phyloP scores from a whole-genome alignment of 2,888 invertebrate species.

The Nemotelus nigrinus region DNA sequence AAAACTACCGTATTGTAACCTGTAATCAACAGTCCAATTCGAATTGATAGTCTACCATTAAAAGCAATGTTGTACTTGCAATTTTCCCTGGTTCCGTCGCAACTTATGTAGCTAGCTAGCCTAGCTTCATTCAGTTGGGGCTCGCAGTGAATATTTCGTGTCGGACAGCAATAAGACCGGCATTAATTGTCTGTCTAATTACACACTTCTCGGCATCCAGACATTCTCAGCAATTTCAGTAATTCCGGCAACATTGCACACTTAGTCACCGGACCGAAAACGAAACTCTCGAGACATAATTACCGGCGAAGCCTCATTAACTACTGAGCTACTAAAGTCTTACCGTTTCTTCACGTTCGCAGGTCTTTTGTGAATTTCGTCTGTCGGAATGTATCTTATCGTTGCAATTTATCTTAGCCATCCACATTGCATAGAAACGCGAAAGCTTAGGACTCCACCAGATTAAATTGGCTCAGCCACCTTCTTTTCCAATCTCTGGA shows the following conservation, averaged over 20 bases:
- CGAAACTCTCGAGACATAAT: conserved; percentile 20
- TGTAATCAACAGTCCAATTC: neutral
- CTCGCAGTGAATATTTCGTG: neutral
- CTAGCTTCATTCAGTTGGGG: neutral
- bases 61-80: neutral
- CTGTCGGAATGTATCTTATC: neutral
- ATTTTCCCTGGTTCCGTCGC: no score
- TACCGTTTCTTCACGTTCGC: neutral
- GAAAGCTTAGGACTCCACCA: no score
- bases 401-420: neutral
- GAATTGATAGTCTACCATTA: conserved; percentile 2
- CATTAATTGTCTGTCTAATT: conserved; percentile 30
- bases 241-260: conserved; percentile 10
- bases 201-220: neutral
- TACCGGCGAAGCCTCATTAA: conserved; percentile 26
- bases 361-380: neutral
- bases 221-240: conserved; percentile 1
- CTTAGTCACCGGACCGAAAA: neutral
- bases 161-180: neutral
- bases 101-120: neutral
- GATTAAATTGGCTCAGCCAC: neutral
- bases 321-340: conserved; percentile 6
- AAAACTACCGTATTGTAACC: conserved; percentile 1
- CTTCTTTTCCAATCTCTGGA: neutral
- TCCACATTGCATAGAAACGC: neutral